Evolutionary conservation across 2,888 invertebrate species (phyloP), one percentile per base, ranked within the genome.

Genomic region (Cataglyphis rosenhaueri): DNA sequence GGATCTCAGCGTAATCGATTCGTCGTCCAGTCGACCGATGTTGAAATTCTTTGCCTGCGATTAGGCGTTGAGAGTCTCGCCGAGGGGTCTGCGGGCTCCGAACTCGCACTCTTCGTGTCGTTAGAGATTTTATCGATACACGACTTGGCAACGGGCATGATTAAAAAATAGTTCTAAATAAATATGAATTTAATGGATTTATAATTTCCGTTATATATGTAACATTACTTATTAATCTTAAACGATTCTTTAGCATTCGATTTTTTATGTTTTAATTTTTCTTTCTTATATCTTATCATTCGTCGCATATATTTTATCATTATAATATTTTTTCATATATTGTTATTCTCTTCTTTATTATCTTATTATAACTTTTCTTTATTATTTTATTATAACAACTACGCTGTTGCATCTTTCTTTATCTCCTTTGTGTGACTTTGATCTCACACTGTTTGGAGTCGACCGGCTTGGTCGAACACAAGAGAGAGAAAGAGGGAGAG

Each of bases 391-490:
- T 38, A 35, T 10, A 21, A 21, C 6, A 38, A 38, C 25, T 59
- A 9, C 29, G 61, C 8, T 35, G 12, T 70, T 44, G 12, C 18
- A 29, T 18, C 32, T 59, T 21, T 68, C 38, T n/a, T 55, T 76
- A 25, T 70, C 18, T 21, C 21, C 44, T 61, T 59, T 59, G 29
- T 44, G n/a, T 57, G 32, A 70, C 70, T 18, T 44, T 59, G 59
- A 18, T 79, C 35, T 52, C 52, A 6, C 52, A 52, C 85, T 86
- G 87, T 86, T 86, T 76, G 81, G 86, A 84, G 85, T 79, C 86
- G 89, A 85, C 91, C 92, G 92, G 91, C 90, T 90, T 90, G 92
- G 90, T 87, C 79, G 76, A 41, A 62, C 18, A 66, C 64, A 68
- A 76, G 41, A 41, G 48, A 44, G 76, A 21, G 21, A 41, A 81